Base-by-base conservation (phyloP, 2,888 invertebrate genomes). In the Coelinius sp. region DNA sequence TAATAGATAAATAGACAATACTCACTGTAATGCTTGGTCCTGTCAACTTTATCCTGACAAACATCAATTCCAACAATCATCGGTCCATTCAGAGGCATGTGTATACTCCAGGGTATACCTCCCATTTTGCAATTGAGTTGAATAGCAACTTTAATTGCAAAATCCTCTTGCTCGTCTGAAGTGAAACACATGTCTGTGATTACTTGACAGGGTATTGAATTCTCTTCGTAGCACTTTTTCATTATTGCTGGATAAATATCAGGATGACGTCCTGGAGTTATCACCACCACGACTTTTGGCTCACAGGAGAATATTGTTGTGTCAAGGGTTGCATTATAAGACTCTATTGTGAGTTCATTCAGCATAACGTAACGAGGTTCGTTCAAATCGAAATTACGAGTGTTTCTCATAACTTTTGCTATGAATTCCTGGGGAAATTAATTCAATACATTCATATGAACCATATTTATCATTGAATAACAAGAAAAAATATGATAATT, bases 71-170 rank as follows among this genome's bases (percentile, higher is more conserved):
- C 97, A 7, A 95, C 90, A 0, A 96, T 92, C 95, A 98, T 96
- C 1, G 94, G 87, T 24, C 89, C 90, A 2, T 81, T 83, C 0
- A 92, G 73, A 0, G 95, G 95, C 35, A 95, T 89, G 0, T 91
- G 90, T 0, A 96, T 90, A 0, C 91, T 89, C 97, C 97, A 98
- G 0, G 97, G 95, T 0, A 94, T 93, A 0, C 97, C 98, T 17
- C 97, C 97, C 35, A 98, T 86, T 89, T 98, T 99, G 81, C 96
- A 96, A 85, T 95, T 96, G 78, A 99, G 91, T 85, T 99, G 98
- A 17, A 98, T 94, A 0, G 94, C 95, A 0, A 98, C 92, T 89
- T 98, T 98, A 0, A 97, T 96, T 0, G 95, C 95, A 53, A 98
- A 93, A 0, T 95, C 94, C 92, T 94, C 92, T 0, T 91, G 88